Conservation (phyloP, 1,140 invertebrate genomes). For the Sweltsa coloradensis region DNA sequence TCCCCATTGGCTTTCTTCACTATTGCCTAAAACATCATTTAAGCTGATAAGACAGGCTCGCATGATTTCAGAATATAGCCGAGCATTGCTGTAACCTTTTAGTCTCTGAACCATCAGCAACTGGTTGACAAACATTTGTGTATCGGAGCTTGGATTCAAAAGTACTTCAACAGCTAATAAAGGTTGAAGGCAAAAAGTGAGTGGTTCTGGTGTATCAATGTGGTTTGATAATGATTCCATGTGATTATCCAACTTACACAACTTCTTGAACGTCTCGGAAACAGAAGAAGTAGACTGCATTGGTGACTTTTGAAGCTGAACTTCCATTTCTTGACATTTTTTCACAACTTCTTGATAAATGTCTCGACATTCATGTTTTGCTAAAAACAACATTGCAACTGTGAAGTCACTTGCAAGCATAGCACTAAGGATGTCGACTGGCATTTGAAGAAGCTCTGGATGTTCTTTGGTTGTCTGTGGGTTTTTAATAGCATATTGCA, state of each 20-base stretch:
- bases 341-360: conserved; percentile 52
- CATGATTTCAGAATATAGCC: conserved; percentile 79
- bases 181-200: conserved; percentile 63
- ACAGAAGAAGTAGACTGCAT: conserved; percentile 39
- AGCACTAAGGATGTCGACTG: conserved; percentile 50
- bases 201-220: conserved; percentile 35
- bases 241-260: conserved; percentile 17
- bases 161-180: conserved; percentile 59
- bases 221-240: background rate
- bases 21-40: conserved; percentile 58
- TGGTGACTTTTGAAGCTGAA: conserved; percentile 40
- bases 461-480: conserved; percentile 16
- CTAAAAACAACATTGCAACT: conserved; percentile 69
- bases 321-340: conserved; percentile 58
- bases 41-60: conserved; percentile 80
- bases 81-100: conserved; percentile 35
- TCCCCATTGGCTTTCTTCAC: conserved; percentile 80
- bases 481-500: conserved; percentile 42
- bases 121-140: conserved; percentile 64
- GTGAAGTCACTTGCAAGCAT: conserved; percentile 63
- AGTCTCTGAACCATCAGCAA: conserved; percentile 69
- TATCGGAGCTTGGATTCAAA: conserved; percentile 61
- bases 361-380: conserved; percentile 57
- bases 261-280: conserved; percentile 31
- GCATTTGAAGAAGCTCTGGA: conserved; percentile 46